Evolutionary conservation across 1,140 invertebrate species (phyloP), one percentile per base, ranked within the genome.

Genomic region (Leptinotarsa defecta): DNA sequence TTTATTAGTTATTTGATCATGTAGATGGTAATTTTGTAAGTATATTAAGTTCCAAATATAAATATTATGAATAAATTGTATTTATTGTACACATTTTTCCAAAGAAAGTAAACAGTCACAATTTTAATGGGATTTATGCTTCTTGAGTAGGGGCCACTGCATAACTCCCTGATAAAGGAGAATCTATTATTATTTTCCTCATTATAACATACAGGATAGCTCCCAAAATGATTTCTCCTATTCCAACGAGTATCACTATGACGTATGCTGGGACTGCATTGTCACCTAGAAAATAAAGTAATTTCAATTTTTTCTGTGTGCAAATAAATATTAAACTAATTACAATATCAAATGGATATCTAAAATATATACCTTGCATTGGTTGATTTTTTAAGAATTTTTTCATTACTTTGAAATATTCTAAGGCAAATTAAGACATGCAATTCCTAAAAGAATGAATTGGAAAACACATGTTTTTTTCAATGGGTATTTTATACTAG

Each of bases 191-290:
- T 6, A 90, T 83, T 84, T 92, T 93, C 75, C 90, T 90, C 86
- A 94, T 86, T 3, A 92, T 79, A 0, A 89, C 84, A 72, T 92
- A 94, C 0, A 93, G 79, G 27, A 91, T 86, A 8, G 87, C 92
- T 57, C 92, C 93, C 3, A 91, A 78, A 3, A 91, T 17, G 15
- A 94, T 80, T 87, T 93, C 91, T 20, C 86, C 88, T 2, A 93
- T 83, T 19, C 91, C 92, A 19, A 91, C 86, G 74, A 93, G 82
- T 4, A 93, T 77, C 34, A 92, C 89, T 68, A 93, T 89, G 0
- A 91, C 90, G 92, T 92, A 94, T 1, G 92, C 91, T 72, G 93
- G 92, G 78, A 94, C 89, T 8, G 89, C 88, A 63, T 89, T 89
- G 27, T 89, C 87, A 82, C 87, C 92, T 93, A 80, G 79, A 89